Conservation (phyloP, 2,888 invertebrate genomes). For the Macaria liturata region DNA sequence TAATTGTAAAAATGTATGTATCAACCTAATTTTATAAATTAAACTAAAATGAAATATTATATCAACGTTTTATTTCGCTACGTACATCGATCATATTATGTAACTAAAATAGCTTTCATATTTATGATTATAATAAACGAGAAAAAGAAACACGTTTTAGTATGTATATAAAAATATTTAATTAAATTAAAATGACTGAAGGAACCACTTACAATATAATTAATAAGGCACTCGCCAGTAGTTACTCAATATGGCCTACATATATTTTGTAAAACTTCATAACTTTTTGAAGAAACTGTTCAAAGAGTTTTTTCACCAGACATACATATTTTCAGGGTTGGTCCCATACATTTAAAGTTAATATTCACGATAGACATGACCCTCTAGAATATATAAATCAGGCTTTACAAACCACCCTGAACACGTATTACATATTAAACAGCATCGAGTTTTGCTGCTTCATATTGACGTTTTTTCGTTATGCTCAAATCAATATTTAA, state of each 20-base stretch:
- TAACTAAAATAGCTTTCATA: no score
- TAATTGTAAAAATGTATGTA: conserved; percentile 76
- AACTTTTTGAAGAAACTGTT: conserved; percentile 3
- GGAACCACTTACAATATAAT: conserved; percentile 53
- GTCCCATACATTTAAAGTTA: no score
- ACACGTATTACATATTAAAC: no score
- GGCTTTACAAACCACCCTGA: no score
- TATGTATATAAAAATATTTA: conserved; percentile 59
- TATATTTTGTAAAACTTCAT: conserved; percentile 15
- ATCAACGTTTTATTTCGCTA: conserved; percentile 6
- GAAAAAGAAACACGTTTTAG: conserved; percentile 34
- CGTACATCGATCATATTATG: no score
- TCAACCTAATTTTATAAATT: conserved; percentile 63
- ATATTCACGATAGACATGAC: no score
- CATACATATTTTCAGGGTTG: no score
- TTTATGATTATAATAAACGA: neutral
- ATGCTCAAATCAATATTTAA: no score
- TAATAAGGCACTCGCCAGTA: conserved; percentile 62
- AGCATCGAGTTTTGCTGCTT: no score
- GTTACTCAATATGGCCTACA: conserved; percentile 43
- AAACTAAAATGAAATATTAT: conserved; percentile 65
- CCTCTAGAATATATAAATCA: no score
- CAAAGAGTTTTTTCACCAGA: no score
- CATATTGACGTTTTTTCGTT: no score
- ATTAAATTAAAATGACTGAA: conserved; percentile 68